Percentiles rank a stretch among this genome's conserved stretches.
Conservation (phyloP, 35 echinoderm and acorn worm genomes). For the Ophioderma brevispina region DNA sequence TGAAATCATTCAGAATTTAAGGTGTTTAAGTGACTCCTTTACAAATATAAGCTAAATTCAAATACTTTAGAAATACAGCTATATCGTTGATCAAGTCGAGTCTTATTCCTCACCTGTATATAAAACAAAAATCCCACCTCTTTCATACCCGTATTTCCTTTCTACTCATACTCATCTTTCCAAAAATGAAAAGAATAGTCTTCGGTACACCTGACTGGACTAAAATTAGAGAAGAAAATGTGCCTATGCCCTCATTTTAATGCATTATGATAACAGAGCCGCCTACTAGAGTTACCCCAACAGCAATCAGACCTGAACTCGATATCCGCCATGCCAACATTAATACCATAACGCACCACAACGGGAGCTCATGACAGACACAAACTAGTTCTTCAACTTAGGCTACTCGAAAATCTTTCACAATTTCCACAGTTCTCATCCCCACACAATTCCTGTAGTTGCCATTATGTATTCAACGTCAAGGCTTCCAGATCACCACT, state of each 20-base stretch:
- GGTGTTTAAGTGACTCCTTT: too few species aligned
- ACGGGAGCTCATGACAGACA: background rate
- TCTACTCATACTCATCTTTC: too few species aligned
- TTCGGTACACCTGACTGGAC: too few species aligned
- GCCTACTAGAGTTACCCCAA: background rate
- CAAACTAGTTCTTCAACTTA: background rate
- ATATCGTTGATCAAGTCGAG: too few species aligned
- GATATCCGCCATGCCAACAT: background rate
- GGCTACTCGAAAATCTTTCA: background rate
- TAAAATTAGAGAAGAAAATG: too few species aligned
- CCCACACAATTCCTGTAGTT: background rate
- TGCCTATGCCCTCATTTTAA: background rate
- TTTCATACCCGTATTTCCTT: too few species aligned
- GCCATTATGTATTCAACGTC: background rate
- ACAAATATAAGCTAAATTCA: too few species aligned
- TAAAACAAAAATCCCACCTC: too few species aligned
- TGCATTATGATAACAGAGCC: conserved; percentile 7
- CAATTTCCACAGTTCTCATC: background rate
- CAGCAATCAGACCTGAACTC: background rate
- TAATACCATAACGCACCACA: background rate
- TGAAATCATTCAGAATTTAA: too few species aligned
- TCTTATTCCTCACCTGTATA: too few species aligned
- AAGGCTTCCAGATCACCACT: background rate
- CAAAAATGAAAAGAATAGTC: too few species aligned
- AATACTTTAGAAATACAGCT: too few species aligned